Conservation (phyloP, 2,113 vertebrate species). For the Balaeniceps rex region DNA sequence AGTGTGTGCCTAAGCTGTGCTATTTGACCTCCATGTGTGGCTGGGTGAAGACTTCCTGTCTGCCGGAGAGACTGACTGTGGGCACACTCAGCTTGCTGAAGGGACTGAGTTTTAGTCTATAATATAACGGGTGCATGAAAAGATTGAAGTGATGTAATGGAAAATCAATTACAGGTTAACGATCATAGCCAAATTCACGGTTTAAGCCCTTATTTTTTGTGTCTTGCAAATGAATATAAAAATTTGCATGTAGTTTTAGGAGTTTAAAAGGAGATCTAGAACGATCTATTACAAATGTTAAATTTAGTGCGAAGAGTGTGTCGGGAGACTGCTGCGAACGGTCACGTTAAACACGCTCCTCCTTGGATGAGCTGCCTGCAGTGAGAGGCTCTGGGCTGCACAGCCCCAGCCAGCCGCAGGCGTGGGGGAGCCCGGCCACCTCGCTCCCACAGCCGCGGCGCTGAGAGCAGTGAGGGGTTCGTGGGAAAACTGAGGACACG, state of each 20-base stretch:
- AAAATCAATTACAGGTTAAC: neutral
- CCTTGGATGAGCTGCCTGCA: neutral
- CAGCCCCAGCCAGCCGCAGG: neutral
- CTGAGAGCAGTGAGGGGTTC: neutral
- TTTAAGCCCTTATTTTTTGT: neutral
- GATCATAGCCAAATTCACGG: neutral
- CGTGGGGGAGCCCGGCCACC: neutral
- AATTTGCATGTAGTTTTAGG: neutral
- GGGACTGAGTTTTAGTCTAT: neutral
- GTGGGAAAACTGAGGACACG: neutral
- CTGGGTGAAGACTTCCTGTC: neutral
- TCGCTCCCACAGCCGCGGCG: neutral
- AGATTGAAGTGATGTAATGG: neutral
- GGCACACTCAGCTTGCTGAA: fast-evolving
- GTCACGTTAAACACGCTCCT: neutral
- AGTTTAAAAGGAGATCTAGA: neutral
- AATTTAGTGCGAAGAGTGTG: neutral
- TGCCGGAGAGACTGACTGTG: fast-evolving
- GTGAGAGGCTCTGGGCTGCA: neutral
- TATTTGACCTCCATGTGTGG: fast-evolving
- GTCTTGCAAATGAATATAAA: neutral
- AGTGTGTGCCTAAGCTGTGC: neutral
- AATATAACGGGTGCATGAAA: neutral
- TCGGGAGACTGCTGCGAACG: neutral
- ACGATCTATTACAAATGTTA: neutral